Evolutionary conservation across 2,888 invertebrate species (phyloP).

Genomic region (Clostera curtula): DNA sequence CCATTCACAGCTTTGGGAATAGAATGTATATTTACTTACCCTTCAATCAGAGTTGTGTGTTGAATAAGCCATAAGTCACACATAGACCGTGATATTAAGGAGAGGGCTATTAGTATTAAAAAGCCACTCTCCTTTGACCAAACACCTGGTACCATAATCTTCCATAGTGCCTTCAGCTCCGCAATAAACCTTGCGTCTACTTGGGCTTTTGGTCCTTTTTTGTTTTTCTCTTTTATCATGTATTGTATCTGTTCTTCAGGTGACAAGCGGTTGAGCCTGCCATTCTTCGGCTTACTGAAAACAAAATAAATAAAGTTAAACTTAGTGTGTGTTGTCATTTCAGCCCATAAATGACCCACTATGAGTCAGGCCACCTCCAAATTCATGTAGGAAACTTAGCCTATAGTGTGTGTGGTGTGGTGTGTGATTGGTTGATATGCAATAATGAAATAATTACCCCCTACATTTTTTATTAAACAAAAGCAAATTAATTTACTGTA

Average conservation of each 20-base stretch:
- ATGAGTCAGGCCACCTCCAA: too few species aligned
- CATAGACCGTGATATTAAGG: conserved; percentile 90
- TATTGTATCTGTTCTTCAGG: conserved; percentile 86
- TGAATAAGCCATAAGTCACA: conserved; percentile 99
- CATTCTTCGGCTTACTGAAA: conserved; percentile 34
- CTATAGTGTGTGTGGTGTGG: too few species aligned
- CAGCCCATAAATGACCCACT: too few species aligned
- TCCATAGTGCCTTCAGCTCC: conserved; percentile 80
- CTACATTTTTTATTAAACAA: too few species aligned
- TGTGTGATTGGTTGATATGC: too few species aligned
- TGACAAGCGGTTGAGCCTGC: conserved; percentile 33
- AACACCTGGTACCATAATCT: conserved; percentile 86
- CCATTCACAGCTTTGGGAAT: too few species aligned
- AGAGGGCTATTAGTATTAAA: conserved; percentile 82
- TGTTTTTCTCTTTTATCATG: conserved; percentile 82
- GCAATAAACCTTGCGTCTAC: conserved; percentile 84
- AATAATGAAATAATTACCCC: too few species aligned
- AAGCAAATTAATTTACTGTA: too few species aligned
- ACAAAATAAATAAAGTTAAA: conserved; percentile 3
- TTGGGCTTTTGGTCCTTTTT: conserved; percentile 79
- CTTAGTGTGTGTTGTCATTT: too few species aligned
- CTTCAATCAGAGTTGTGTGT: conserved; percentile 94
- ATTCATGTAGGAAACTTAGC: too few species aligned
- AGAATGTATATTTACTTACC: conserved; percentile 64
- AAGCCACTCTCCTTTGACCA: conserved; percentile 85